These are phyloP conservation scores for Saccostrea echinata DNA, from an alignment of 1,140 invertebrate genomes.

Conservation along the genomic window DNA sequence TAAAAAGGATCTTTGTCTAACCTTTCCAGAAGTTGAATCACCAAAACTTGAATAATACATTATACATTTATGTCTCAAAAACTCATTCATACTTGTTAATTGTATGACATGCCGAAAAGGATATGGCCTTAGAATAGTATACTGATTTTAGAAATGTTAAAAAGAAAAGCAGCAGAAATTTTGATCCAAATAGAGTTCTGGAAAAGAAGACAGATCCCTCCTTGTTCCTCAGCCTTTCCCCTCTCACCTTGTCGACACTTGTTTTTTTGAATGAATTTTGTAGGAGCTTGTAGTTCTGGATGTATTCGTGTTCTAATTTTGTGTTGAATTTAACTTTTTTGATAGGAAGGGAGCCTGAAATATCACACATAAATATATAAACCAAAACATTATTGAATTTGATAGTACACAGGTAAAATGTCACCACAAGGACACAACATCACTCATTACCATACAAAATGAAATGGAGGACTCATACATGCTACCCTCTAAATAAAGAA, in stretches of 20 bases:
- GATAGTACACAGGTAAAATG: too few relatives aligned
- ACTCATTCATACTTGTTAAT: too few relatives aligned
- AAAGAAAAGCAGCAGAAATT: background rate
- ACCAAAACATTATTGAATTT: too few relatives aligned
- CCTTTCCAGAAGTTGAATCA: background rate
- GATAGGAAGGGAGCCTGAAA: slow-evolving; percentile 81
- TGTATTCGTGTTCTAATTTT: slow-evolving; percentile 99
- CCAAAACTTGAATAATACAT: background rate
- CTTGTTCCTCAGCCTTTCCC: background rate
- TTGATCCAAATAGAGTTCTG: background rate
- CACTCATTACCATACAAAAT: too few relatives aligned
- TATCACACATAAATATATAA: slow-evolving; percentile 17
- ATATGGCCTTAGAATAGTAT: too few relatives aligned
- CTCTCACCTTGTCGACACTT: slow-evolving; percentile 97
- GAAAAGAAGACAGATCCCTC: slow-evolving; percentile 4
- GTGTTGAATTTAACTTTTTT: slow-evolving; percentile 99
- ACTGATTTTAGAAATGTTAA: too few relatives aligned
- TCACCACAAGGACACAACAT: too few relatives aligned
- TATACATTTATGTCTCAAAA: too few relatives aligned
- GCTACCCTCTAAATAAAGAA: too few relatives aligned
- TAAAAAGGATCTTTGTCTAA: background rate
- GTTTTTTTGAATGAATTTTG: slow-evolving; percentile 98
- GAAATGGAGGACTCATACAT: too few relatives aligned
- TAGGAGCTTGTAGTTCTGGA: slow-evolving; percentile 99
- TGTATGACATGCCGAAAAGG: too few relatives aligned